A percentile compares a stretch with the other conserved stretches of the same genome.
These are phyloP conservation scores for Leptodactylus fallax DNA, from an alignment of 2,797 vertebrate species.

Conservation along the genomic window DNA sequence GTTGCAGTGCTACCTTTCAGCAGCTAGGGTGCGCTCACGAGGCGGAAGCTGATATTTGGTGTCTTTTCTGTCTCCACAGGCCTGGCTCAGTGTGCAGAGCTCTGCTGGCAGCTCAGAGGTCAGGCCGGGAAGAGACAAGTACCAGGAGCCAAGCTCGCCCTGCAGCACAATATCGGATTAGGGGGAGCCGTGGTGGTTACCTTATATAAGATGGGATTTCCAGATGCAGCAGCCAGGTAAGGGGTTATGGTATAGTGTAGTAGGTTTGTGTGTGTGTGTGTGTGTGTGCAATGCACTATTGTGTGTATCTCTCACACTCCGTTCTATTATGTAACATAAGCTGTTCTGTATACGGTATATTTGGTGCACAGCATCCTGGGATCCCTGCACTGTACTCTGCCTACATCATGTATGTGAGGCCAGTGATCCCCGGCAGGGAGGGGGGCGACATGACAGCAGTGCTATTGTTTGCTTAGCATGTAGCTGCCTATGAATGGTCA, in stretches of 20 bases:
- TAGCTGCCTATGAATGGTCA: not conserved
- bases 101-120: slow-evolving; percentile 96
- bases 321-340: not conserved
- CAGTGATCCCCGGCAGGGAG: not conserved
- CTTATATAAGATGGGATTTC: slow-evolving; percentile 91
- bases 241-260: not conserved
- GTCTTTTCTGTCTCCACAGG: slow-evolving; percentile 80
- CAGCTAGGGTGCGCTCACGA: slow-evolving; percentile 1
- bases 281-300: not conserved
- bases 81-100: slow-evolving; percentile 95
- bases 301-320: not conserved
- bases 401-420: not conserved
- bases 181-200: slow-evolving; percentile 91
- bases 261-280: too few relatives aligned
- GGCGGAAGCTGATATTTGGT: slow-evolving; percentile 23
- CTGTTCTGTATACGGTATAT: not conserved
- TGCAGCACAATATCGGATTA: slow-evolving; percentile 94
- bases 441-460: not conserved
- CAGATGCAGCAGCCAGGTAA: slow-evolving; percentile 76
- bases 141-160: slow-evolving; percentile 85
- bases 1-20: slow-evolving; percentile 13
- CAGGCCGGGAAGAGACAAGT: slow-evolving; percentile 90
- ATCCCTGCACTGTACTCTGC: too few relatives aligned
- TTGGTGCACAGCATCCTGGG: too few relatives aligned
- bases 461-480: not conserved